Percentiles rank a stretch among this genome's conserved stretches.
Conservation (phyloP, 1,140 invertebrate species). For the Oedothorax gibbosus region DNA sequence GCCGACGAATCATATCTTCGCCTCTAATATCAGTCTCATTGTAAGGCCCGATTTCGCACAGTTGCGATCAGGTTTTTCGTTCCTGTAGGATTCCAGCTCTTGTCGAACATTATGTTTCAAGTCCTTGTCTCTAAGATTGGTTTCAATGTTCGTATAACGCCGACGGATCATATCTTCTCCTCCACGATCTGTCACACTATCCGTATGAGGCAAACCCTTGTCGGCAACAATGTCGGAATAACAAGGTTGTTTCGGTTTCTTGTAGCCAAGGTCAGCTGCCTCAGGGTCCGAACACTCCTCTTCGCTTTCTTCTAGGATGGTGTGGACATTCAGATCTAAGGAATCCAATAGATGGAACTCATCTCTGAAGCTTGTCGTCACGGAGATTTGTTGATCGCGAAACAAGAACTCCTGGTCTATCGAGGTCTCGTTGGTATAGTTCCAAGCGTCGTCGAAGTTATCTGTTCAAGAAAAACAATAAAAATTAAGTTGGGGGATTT, state of each 20-base stretch:
- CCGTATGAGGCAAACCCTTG: background rate
- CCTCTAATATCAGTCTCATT: too few species aligned
- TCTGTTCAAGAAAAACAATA: too few species aligned
- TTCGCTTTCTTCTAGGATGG: conserved; percentile 41
- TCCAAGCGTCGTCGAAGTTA: background rate
- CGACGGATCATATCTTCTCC: background rate
- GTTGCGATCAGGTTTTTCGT: too few species aligned
- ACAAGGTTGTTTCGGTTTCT: too few species aligned
- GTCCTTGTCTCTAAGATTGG: too few species aligned
- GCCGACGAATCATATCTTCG: too few species aligned
- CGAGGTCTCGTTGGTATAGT: conserved; percentile 17
- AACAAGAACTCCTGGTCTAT: conserved; percentile 28
- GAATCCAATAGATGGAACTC: conserved; percentile 12
- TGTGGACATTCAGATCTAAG: background rate
- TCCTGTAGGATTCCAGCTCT: too few species aligned
- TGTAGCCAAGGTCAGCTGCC: background rate
- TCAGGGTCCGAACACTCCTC: background rate
- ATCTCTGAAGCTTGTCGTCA: conserved; percentile 27
- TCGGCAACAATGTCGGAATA: background rate
- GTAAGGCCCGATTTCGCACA: too few species aligned
- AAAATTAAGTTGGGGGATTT: too few species aligned
- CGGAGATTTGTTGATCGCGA: background rate
- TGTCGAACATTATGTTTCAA: too few species aligned
- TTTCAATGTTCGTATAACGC: too few species aligned
- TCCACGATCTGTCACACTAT: background rate